These are phyloP conservation scores for Neoseiulus cucumeris DNA, from an alignment of 1,140 invertebrate species.

Conservation along the genomic window DNA sequence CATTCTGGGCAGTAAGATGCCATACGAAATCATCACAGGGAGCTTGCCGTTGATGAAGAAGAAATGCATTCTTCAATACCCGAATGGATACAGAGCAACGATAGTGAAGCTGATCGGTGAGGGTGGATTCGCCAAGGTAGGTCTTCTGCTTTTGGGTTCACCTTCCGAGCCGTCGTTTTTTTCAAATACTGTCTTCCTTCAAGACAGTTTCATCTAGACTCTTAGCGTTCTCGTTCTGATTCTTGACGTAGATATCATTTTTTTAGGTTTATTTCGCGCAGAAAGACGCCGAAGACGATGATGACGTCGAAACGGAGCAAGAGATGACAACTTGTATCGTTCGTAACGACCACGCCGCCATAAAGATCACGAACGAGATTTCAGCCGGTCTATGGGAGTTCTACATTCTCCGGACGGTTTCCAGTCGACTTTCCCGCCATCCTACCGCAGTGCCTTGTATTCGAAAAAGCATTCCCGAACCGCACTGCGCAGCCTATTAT, in stretches of 20 bases:
- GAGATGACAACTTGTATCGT: not conserved
- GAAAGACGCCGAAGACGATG: not conserved
- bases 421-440: not conserved
- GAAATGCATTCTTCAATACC: not conserved
- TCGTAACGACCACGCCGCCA: slow-evolving; percentile 7
- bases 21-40: not conserved
- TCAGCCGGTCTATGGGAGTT: not conserved
- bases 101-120: not conserved
- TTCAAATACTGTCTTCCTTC: too few relatives aligned
- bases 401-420: not conserved
- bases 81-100: not conserved
- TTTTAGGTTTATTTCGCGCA: not conserved
- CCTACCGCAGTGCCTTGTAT: not conserved
- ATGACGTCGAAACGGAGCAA: not conserved
- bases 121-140: not conserved
- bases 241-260: too few relatives aligned
- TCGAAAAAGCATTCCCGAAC: slow-evolving; percentile 6
- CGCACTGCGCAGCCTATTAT: not conserved
- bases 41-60: not conserved
- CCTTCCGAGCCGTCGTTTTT: too few relatives aligned
- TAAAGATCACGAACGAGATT: not conserved
- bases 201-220: too few relatives aligned
- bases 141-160: not conserved
- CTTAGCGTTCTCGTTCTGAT: too few relatives aligned
- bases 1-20: not conserved